phyloP scores from a whole-genome alignment of 1,140 invertebrate genomes.

The Camponotus pennsylvanicus region DNA sequence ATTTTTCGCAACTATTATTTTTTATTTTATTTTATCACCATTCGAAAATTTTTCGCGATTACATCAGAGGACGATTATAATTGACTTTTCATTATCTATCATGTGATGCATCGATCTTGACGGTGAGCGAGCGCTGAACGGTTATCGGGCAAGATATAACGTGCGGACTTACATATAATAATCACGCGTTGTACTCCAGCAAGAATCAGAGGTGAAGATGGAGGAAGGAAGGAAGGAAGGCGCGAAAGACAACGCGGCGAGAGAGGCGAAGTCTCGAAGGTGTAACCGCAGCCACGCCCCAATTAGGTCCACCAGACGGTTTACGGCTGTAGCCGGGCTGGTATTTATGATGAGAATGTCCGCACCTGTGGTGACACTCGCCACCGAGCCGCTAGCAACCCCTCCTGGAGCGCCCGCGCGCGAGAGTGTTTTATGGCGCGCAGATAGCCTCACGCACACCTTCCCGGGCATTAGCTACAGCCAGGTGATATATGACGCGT shows the following conservation, averaged over 20 bases:
- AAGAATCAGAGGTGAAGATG: conserved; percentile 19
- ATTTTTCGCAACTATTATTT: background rate
- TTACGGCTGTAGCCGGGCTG: conserved; percentile 72
- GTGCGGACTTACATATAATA: background rate
- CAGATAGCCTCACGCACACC: conserved; percentile 81
- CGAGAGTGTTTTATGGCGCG: conserved; percentile 80
- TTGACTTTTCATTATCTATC: conserved; percentile 16
- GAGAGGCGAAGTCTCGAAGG: conserved; percentile 76
- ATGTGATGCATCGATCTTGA: background rate
- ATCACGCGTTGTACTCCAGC: background rate
- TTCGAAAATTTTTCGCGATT: background rate
- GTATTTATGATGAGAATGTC: conserved; percentile 86
- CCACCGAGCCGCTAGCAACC: conserved; percentile 76
- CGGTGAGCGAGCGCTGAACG: background rate
- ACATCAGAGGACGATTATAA: conserved; percentile 7
- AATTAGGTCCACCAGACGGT: conserved; percentile 82
- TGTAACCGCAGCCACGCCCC: conserved; percentile 83
- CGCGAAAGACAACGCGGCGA: conserved; percentile 58
- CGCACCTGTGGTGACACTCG: conserved; percentile 85
- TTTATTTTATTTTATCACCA: background rate
- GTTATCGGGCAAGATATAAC: background rate
- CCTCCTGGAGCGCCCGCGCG: conserved; percentile 64
- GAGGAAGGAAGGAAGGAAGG: background rate
- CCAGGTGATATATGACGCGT: conserved; percentile 78
- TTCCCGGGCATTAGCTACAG: conserved; percentile 77